Conservation (phyloP, 2,888 invertebrate genomes). For the Eupithecia exiguata region DNA sequence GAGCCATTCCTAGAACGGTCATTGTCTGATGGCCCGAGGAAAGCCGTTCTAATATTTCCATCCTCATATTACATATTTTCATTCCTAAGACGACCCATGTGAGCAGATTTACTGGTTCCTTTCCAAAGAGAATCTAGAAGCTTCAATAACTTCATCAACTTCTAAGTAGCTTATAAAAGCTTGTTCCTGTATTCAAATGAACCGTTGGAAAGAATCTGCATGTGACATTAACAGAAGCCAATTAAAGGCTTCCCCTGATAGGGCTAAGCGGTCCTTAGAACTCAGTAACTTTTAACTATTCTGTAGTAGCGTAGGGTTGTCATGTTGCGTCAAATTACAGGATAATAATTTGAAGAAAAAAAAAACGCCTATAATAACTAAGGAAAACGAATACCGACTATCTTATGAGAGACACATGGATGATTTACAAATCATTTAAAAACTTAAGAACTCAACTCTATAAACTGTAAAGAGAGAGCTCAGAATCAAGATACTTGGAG, state of each 20-base stretch:
- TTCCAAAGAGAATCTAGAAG: background rate
- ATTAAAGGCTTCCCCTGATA: slow-evolving; percentile 51
- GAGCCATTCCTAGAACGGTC: background rate
- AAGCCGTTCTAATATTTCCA: too few species aligned
- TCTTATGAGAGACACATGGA: too few species aligned
- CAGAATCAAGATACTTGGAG: background rate
- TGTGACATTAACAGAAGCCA: slow-evolving; percentile 57
- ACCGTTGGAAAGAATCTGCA: slow-evolving; percentile 23
- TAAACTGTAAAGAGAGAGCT: background rate
- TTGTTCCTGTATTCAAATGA: slow-evolving; percentile 14
- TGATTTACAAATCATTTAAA: background rate
- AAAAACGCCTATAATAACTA: background rate
- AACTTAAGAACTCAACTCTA: background rate
- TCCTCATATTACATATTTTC: too few species aligned
- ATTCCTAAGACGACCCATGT: background rate
- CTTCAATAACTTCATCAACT: background rate
- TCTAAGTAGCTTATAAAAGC: background rate
- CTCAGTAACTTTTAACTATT: slow-evolving; percentile 12
- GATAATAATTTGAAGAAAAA: background rate
- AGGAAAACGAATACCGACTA: too few species aligned
- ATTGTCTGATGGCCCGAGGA: background rate
- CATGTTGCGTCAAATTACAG: background rate
- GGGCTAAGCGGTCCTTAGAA: slow-evolving; percentile 5
- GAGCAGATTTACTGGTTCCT: background rate
- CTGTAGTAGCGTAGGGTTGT: background rate